Percentiles rank a stretch among this genome's conserved stretches.
Conservation (phyloP, 2,888 invertebrate genomes). For the Agrotis clavis region DNA sequence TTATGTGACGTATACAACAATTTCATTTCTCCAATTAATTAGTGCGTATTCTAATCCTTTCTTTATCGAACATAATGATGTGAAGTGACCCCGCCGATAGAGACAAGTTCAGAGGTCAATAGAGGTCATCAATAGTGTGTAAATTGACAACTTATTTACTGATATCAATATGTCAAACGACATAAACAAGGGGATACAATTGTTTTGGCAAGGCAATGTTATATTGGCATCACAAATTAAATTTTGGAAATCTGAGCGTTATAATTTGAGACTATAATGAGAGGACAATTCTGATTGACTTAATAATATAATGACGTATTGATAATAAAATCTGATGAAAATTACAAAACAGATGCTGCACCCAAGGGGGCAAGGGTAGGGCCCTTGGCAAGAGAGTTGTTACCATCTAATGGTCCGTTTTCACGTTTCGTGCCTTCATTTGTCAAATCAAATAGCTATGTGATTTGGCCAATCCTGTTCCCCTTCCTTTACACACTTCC, state of each 20-base stretch:
- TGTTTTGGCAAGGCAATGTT: not conserved
- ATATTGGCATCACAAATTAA: not conserved
- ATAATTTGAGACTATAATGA: not conserved
- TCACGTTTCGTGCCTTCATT: too few relatives aligned
- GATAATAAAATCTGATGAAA: too few relatives aligned
- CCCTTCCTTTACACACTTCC: too few relatives aligned
- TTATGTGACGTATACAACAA: not conserved
- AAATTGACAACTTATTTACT: slow-evolving; percentile 4
- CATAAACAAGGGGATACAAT: too few relatives aligned
- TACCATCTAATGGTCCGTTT: too few relatives aligned
- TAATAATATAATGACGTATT: too few relatives aligned
- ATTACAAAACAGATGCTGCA: too few relatives aligned
- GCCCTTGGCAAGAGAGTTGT: too few relatives aligned
- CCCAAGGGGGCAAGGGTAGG: too few relatives aligned
- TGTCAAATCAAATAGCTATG: too few relatives aligned
- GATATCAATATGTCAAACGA: not conserved
- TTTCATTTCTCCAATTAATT: not conserved
- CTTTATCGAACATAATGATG: slow-evolving; percentile 2
- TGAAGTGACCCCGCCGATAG: slow-evolving; percentile 1
- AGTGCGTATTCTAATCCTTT: not conserved
- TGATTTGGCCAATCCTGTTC: too few relatives aligned
- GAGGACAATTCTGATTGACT: too few relatives aligned
- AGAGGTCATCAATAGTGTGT: slow-evolving; percentile 26
- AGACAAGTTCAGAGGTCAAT: slow-evolving; percentile 16
- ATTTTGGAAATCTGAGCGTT: not conserved